phyloP scores from a whole-genome alignment of 2,888 invertebrate genomes.

The Drosophila silvestris region DNA sequence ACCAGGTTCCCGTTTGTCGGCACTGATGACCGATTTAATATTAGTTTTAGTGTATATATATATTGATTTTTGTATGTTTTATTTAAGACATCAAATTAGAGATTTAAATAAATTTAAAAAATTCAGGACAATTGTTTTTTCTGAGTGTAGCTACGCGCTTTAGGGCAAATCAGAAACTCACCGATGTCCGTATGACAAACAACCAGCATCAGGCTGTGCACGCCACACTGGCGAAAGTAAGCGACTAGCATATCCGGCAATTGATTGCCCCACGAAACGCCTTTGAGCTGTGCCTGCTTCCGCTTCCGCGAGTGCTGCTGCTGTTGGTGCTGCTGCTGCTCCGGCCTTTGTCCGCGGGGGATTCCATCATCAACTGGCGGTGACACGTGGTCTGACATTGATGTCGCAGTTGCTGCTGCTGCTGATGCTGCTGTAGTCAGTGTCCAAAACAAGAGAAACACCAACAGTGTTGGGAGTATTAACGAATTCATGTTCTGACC shows the following conservation, averaged over 20 bases:
- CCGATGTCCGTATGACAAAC: slow-evolving; percentile 77
- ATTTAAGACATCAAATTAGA: too few species aligned
- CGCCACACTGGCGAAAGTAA: slow-evolving; percentile 82
- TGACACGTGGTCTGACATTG: slow-evolving; percentile 66
- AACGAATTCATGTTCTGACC: slow-evolving; percentile 67
- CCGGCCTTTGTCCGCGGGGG: slow-evolving; percentile 38
- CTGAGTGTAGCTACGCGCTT: slow-evolving; percentile 36
- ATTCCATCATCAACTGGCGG: slow-evolving; percentile 56
- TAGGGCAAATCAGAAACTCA: slow-evolving; percentile 48
- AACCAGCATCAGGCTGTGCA: slow-evolving; percentile 77
- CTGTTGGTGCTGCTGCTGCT: slow-evolving; percentile 4
- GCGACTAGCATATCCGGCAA: slow-evolving; percentile 79
- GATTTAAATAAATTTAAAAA: too few species aligned
- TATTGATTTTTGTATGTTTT: too few species aligned
- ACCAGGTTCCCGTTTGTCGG: too few species aligned
- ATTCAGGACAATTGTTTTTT: background rate
- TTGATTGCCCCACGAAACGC: slow-evolving; percentile 72
- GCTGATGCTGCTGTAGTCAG: slow-evolving; percentile 22
- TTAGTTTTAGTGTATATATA: too few species aligned
- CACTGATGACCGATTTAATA: too few species aligned
- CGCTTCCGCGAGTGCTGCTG: slow-evolving; percentile 13
- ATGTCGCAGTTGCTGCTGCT: slow-evolving; percentile 31
- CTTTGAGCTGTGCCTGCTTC: slow-evolving; percentile 25
- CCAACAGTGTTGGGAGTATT: slow-evolving; percentile 54
- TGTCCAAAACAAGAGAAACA: slow-evolving; percentile 35